A percentile compares a stretch with the other conserved stretches of the same genome.
phyloP scores from a whole-genome alignment of 2,113 vertebrate genomes.

The Brachypteracias leptosomus region DNA sequence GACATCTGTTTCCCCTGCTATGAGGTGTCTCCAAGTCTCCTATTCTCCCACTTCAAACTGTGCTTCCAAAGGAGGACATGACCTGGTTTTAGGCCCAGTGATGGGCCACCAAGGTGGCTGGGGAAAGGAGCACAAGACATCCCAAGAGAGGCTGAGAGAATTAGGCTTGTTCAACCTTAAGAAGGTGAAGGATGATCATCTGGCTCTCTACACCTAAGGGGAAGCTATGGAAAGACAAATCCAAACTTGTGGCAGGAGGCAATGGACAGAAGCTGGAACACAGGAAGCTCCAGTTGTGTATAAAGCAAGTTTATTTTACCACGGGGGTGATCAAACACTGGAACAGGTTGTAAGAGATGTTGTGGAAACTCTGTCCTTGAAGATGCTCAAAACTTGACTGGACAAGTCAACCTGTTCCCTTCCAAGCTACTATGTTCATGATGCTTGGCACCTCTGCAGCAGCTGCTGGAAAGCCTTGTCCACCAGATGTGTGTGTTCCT shows the following conservation, averaged over 20 bases:
- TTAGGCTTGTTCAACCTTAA: not conserved
- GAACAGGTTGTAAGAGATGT: not conserved
- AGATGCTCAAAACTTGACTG: not conserved
- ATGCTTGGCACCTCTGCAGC: not conserved
- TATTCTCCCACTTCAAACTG: not conserved
- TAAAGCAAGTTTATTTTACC: not conserved
- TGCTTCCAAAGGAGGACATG: not conserved
- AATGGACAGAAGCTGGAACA: not conserved
- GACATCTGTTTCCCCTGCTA: not conserved
- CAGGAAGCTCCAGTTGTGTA: not conserved
- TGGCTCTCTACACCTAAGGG: fast-evolving
- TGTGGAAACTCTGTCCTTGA: not conserved
- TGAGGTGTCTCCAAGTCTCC: not conserved
- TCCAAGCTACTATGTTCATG: not conserved
- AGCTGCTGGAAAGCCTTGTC: not conserved
- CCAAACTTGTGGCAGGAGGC: not conserved
- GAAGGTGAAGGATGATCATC: not conserved
- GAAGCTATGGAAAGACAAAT: not conserved
- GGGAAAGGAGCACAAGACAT: not conserved
- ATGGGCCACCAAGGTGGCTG: not conserved
- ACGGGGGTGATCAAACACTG: not conserved
- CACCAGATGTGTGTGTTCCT: not conserved
- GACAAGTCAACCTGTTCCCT: not conserved
- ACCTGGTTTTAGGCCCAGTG: not conserved
- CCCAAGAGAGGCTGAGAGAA: not conserved